phyloP scores from a whole-genome alignment of 2,113 vertebrate species.

The Amia ocellicauda region DNA sequence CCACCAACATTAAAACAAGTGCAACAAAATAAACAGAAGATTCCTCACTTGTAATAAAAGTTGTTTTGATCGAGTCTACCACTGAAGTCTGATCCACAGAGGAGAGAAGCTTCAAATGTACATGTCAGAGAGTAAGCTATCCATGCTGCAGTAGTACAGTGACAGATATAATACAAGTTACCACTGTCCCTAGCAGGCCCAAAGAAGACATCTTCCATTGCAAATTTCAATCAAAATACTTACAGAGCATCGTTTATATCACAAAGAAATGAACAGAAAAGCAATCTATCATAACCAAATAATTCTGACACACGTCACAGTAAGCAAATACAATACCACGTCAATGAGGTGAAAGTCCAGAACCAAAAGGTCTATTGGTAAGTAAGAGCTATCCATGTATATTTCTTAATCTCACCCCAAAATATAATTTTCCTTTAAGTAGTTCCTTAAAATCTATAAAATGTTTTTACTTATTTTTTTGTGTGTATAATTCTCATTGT shows the following conservation, averaged over 20 bases:
- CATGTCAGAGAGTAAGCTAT: background rate
- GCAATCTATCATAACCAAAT: background rate
- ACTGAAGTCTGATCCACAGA: too few relatives aligned
- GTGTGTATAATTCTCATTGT: background rate
- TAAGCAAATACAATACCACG: background rate
- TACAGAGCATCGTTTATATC: background rate
- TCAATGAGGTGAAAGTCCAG: conserved; percentile 4
- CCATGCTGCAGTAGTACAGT: conserved; percentile 1
- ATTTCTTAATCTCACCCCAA: conserved; percentile 8
- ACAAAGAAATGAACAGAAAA: background rate
- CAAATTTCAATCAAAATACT: background rate
- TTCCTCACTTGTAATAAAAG: background rate
- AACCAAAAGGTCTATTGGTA: background rate
- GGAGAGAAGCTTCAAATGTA: too few relatives aligned
- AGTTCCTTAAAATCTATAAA: background rate
- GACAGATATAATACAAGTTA: background rate
- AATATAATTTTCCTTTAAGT: background rate
- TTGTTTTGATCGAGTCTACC: background rate
- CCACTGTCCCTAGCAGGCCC: background rate
- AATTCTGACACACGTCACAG: conserved; percentile 8
- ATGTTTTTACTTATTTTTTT: background rate
- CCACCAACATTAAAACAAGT: background rate
- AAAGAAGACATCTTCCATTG: too few relatives aligned
- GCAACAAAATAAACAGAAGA: background rate
- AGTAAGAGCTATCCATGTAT: background rate